Evolutionary conservation across 1,140 invertebrate genomes (phyloP), one percentile per base, ranked within the genome.

Genomic region (Matsumurasca onukii): DNA sequence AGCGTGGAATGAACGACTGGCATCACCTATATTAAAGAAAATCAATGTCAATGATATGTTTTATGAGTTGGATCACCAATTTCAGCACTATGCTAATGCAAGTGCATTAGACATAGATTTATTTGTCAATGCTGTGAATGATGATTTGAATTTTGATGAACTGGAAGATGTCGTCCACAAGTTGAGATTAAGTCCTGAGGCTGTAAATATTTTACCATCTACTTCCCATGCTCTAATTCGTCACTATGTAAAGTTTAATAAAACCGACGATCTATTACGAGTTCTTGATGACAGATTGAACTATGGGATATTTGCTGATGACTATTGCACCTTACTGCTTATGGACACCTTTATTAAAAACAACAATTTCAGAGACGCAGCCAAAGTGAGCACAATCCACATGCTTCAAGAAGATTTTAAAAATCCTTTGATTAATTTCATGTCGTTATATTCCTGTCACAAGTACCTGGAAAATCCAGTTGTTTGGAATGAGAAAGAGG

Each of bases 371-470:
- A 77, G 79, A 74, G 85, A 86, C 70, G 95, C 94, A 12, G 88
- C 91, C 0, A 87, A 86, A 77, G 80, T 95, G 22, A 91, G 92
- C 9, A 83, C 84, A 71, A 80, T 93, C 63, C 81, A 94, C 62
- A 95, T 96, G 90, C 78, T 96, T 29, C 94, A 98, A 81, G 96
- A 98, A 82, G 93, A 96, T 74, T 86, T 86, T 71, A 81, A 83
- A 2, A 86, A 93, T 82, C 85, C 87, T 13, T 84, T 97, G 27
- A 83, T 87, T 0, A 86, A 85, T 74, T 77, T 85, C 39, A 78
- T 98, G 17, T 84, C 86, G 34, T 73, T 95, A 9, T 89, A 93
- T 78, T 86, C 89, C 2, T 92, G 91, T 78, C 86, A 88, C 67
- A 88, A 85, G 73, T 94, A 88, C 78, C 77, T 94, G n/a, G 81